phyloP scores from a whole-genome alignment of 2,797 vertebrate genomes.

The Echiichthys vipera region DNA sequence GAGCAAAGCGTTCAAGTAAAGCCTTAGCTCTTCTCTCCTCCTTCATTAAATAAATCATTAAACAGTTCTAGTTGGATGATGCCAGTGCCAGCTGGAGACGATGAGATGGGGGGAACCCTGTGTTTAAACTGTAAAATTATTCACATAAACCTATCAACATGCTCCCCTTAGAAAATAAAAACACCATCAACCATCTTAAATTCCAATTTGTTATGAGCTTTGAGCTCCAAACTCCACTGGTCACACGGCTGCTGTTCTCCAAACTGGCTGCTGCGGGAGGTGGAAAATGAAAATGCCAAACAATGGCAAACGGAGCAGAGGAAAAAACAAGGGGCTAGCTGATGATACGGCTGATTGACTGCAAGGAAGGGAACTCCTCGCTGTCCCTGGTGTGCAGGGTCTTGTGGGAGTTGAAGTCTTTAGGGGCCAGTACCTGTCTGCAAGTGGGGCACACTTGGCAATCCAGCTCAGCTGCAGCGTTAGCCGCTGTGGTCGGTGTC shows the following conservation, averaged over 20 bases:
- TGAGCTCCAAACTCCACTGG: slow-evolving; percentile 28
- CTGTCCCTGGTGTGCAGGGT: slow-evolving; percentile 89
- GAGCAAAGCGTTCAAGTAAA: slow-evolving; percentile 51
- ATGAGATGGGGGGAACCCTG: slow-evolving; percentile 8
- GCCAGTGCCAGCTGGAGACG: slow-evolving; percentile 47
- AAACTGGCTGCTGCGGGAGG: slow-evolving; percentile 18
- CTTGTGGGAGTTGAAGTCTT: slow-evolving; percentile 92
- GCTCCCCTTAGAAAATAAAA: slow-evolving; percentile 31
- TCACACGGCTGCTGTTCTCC: slow-evolving; percentile 33
- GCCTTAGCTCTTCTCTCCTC: slow-evolving; percentile 29
- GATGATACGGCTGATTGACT: slow-evolving; percentile 95
- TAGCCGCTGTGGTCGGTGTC: slow-evolving; percentile 57
- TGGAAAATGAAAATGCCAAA: slow-evolving; percentile 5
- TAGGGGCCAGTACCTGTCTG: slow-evolving; percentile 93
- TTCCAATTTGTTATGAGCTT: slow-evolving; percentile 3
- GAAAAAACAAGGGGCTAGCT: slow-evolving; percentile 84
- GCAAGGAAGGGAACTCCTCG: slow-evolving; percentile 96
- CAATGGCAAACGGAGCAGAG: slow-evolving; percentile 16
- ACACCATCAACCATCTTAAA: slow-evolving; percentile 33
- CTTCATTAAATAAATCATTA: slow-evolving; percentile 57
- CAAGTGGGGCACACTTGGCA: slow-evolving; percentile 94
- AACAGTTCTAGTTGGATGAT: slow-evolving; percentile 28
- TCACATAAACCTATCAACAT: slow-evolving; percentile 28
- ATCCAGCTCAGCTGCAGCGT: slow-evolving; percentile 86
- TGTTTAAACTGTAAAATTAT: slow-evolving; percentile 43